Percentiles rank a stretch among this genome's conserved stretches.
phyloP scores from a whole-genome alignment of 2,113 vertebrate genomes.

The Oreochromis spilurus region DNA sequence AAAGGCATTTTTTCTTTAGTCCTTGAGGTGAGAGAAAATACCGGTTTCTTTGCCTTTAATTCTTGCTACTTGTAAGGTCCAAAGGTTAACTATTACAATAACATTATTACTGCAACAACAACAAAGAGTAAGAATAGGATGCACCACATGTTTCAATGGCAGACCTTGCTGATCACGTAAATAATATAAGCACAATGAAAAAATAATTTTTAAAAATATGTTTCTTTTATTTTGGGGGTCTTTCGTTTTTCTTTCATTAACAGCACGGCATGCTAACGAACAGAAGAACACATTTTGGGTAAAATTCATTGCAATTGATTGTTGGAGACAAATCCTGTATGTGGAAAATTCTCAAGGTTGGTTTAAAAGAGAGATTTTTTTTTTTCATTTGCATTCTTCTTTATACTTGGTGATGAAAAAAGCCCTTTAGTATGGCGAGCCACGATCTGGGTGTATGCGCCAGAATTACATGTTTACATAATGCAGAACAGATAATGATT shows the following conservation, averaged over 20 bases:
- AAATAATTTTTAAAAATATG: neutral
- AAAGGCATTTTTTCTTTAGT: slow-evolving; percentile 10
- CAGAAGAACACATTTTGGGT: neutral
- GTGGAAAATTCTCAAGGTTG: slow-evolving; percentile 4
- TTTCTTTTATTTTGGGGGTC: neutral
- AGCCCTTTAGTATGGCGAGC: slow-evolving; percentile 39
- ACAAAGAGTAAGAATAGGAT: neutral
- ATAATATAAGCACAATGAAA: neutral
- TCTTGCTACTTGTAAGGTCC: neutral
- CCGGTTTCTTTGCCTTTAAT: slow-evolving; percentile 58
- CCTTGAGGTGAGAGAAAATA: slow-evolving; percentile 48
- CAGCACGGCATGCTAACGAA: neutral
- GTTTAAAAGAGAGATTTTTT: slow-evolving; percentile 9
- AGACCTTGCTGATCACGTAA: neutral
- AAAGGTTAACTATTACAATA: neutral
- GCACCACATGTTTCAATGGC: neutral
- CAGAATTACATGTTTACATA: slow-evolving; percentile 35
- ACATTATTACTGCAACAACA: neutral
- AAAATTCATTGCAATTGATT: neutral
- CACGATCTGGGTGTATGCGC: slow-evolving; percentile 27
- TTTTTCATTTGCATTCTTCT: slow-evolving; percentile 18
- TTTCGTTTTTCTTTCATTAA: neutral
- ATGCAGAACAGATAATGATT: slow-evolving; percentile 21
- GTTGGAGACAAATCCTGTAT: neutral
- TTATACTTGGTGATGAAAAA: slow-evolving; percentile 22